Evolutionary conservation across 2,888 invertebrate genomes (phyloP), one percentile per base, ranked within the genome.

Genomic region (Balanococcus diminutus): DNA sequence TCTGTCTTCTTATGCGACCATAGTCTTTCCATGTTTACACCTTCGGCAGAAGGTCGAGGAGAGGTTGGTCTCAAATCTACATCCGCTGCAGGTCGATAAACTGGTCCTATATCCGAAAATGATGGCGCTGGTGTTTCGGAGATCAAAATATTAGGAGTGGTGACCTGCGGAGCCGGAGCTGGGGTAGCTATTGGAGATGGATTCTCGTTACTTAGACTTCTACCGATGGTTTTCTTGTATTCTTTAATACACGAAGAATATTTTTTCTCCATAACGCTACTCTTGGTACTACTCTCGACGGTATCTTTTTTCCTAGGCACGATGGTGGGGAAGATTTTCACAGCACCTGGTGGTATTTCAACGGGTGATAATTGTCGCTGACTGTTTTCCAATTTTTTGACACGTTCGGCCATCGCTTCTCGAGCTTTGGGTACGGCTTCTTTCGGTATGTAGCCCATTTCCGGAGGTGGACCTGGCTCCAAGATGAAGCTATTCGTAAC

Each of bases 391-490:
- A 93, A 89, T 87, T 92, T 91, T 88, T 92, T 93, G 0, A 93
- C 92, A 88, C 92, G 92, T 31, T 92, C 91, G n/a, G 91, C 91
- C 39, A 93, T 91, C 75, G 92, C 91, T 81, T 92, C 92, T 86
- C 90, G 90, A 88, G 90, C 90, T 88, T 89, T 90, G 87, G 88
- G 90, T 88, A 87, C 88, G n/a, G 89, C 89, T 6, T 88, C 88
- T 88, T 92, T 92, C 0, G 93, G 92, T 82, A 92, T 91, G 88
- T 92, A 94, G 56, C 93, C 92, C 81, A 94, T 93, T 90, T 94
- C 93, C 46, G 94, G 94, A 11, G 94, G 94, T n/a, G 94, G 93
- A 88, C 93, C 94, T 0, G 94, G 94, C 86, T 92, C 91, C 2
- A 94, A 89, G 88, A 91, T 46, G 22, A 46, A 56, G 56, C 87